A percentile compares a stretch with the other conserved stretches of the same genome.
Evolutionary conservation across 1,140 invertebrate genomes (phyloP).

Genomic region (Oppia nitens): DNA sequence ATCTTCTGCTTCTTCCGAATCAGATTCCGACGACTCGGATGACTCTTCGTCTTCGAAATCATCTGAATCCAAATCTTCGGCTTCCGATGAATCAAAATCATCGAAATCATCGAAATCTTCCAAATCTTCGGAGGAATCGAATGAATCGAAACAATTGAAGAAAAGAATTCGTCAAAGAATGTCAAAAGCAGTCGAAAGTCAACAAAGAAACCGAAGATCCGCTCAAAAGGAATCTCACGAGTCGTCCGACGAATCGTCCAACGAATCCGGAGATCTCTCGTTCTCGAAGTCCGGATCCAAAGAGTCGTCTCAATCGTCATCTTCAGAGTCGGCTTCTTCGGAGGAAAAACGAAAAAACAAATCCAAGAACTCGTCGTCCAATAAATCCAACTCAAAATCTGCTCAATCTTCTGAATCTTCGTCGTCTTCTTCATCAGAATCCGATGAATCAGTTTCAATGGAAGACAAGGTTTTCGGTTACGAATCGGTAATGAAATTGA

Average conservation of each 20-base stretch:
- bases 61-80: background rate
- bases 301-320: background rate
- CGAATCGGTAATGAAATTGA: conserved; percentile 10
- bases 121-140: background rate
- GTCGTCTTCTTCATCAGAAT: conserved; percentile 3
- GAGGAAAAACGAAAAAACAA: background rate
- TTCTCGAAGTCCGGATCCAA: background rate
- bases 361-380: background rate
- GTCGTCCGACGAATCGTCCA: background rate
- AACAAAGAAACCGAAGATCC: background rate
- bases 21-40: background rate
- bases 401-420: background rate
- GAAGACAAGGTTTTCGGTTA: background rate
- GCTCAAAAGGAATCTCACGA: background rate
- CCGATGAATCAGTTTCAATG: background rate
- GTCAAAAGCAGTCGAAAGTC: background rate
- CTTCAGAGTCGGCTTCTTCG: background rate
- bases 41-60: background rate
- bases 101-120: background rate
- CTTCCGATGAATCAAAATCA: background rate
- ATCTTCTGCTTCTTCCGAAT: background rate
- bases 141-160: background rate
- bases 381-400: background rate
- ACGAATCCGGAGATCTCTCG: background rate
- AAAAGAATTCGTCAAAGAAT: background rate